These are phyloP conservation scores for Myiozetetes cayanensis DNA, from an alignment of 2,113 vertebrate genomes.

Conservation along the genomic window DNA sequence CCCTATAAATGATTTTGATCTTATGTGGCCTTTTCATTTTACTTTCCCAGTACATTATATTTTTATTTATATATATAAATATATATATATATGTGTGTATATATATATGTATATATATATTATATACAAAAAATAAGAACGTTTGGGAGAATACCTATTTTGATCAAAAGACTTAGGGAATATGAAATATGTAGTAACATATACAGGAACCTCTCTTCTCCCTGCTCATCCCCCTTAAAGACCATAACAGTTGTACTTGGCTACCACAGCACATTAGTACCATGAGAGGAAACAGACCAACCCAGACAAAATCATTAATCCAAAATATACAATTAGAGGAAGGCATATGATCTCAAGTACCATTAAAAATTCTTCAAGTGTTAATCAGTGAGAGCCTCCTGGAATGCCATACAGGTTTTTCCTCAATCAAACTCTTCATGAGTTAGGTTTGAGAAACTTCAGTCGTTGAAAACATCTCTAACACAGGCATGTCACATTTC, in stretches of 20 bases:
- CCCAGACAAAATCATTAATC: background rate
- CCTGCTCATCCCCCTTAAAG: background rate
- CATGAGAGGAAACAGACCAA: background rate
- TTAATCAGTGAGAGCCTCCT: background rate
- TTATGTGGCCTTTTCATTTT: background rate
- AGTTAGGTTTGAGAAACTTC: background rate
- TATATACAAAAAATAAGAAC: background rate
- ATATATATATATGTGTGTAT: too few relatives aligned
- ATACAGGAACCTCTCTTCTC: background rate
- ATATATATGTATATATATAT: too few relatives aligned
- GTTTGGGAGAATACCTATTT: background rate
- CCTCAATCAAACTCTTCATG: background rate
- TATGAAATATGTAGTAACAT: background rate
- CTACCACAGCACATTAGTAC: background rate
- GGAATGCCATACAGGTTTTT: background rate
- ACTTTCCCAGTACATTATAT: background rate
- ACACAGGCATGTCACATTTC: background rate
- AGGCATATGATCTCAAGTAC: background rate
- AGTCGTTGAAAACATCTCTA: background rate
- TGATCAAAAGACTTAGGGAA: background rate
- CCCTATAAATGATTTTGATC: background rate
- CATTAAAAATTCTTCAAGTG: background rate
- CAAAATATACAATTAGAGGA: background rate
- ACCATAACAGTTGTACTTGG: background rate
- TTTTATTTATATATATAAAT: too few relatives aligned